phyloP scores from a whole-genome alignment of 2,888 invertebrate genomes.

The Schrankia costaestrigalis region DNA sequence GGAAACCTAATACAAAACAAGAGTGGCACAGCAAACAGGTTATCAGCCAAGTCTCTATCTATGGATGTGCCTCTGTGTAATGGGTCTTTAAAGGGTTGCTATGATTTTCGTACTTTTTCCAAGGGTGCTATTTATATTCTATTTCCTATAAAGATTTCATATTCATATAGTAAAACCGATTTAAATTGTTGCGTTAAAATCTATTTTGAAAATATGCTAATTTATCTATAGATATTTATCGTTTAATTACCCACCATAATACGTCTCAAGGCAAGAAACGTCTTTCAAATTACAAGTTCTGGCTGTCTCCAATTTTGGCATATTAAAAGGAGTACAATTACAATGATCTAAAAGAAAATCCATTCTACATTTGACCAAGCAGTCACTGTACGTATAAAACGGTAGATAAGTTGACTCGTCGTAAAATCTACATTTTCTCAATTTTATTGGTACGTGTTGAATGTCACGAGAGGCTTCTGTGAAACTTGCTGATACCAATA shows the following conservation, averaged over 20 bases:
- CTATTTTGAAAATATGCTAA: no score
- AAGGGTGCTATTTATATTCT: no score
- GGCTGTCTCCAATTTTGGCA: conserved; percentile 60
- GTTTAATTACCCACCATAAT: conserved; percentile 62
- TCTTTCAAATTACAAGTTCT: conserved; percentile 76
- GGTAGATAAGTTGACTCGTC: conserved; percentile 71
- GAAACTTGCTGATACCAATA: conserved; percentile 62
- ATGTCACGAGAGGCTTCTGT: conserved; percentile 72
- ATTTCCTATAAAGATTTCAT: no score
- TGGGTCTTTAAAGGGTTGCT: no score
- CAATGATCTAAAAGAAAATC: conserved; percentile 73
- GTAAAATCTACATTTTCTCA: conserved; percentile 80
- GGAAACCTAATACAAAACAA: no score
- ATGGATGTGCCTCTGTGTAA: no score
- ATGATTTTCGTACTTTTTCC: no score
- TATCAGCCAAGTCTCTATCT: no score
- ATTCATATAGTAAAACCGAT: no score
- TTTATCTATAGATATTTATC: no score
- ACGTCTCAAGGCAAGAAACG: conserved; percentile 67
- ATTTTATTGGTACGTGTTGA: conserved; percentile 57
- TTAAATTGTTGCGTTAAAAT: no score
- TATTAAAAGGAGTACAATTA: conserved; percentile 80
- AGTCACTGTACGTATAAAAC: conserved; percentile 81
- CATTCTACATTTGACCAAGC: conserved; percentile 80
- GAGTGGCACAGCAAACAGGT: no score